A percentile compares a stretch with the other conserved stretches of the same genome.
These are phyloP conservation scores for Philaethria dido DNA, from an alignment of 2,888 invertebrate genomes.

Conservation along the genomic window DNA sequence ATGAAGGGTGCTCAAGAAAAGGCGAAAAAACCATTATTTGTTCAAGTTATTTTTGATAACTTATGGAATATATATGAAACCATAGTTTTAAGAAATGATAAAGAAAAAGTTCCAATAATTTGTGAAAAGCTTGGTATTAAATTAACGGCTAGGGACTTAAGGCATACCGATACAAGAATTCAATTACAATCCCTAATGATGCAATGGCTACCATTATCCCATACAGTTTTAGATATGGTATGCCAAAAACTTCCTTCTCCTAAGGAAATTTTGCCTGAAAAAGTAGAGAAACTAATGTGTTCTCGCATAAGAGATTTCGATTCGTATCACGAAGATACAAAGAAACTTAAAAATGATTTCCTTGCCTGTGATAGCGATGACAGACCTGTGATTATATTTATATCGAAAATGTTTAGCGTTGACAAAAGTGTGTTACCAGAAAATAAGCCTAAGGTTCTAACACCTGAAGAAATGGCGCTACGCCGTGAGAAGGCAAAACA, in stretches of 20 bases:
- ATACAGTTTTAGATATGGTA: conserved; percentile 92
- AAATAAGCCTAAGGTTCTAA: conserved; percentile 90
- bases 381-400: conserved; percentile 88
- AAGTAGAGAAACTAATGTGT: conserved; percentile 93
- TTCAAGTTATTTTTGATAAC: conserved; percentile 95
- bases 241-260: conserved; percentile 93
- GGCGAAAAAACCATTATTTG: conserved; percentile 96
- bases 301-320: conserved; percentile 87
- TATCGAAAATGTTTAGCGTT: conserved; percentile 96
- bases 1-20: conserved; percentile 95
- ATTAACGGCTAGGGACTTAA: conserved; percentile 89
- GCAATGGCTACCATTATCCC: conserved; percentile 95
- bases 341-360: conserved; percentile 87
- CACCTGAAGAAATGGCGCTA: conserved; percentile 87
- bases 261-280: conserved; percentile 87
- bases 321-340: conserved; percentile 87
- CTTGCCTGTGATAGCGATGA: conserved; percentile 86
- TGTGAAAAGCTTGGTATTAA: conserved; percentile 91
- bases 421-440: conserved; percentile 90
- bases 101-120: conserved; percentile 87
- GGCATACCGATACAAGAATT: conserved; percentile 89
- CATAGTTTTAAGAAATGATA: conserved; percentile 89
- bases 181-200: conserved; percentile 92
- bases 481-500: conserved; percentile 87
- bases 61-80: conserved; percentile 95